Evolutionary conservation across 1,140 invertebrate species (phyloP).

Genomic region (Aphaenogaster floridana): DNA sequence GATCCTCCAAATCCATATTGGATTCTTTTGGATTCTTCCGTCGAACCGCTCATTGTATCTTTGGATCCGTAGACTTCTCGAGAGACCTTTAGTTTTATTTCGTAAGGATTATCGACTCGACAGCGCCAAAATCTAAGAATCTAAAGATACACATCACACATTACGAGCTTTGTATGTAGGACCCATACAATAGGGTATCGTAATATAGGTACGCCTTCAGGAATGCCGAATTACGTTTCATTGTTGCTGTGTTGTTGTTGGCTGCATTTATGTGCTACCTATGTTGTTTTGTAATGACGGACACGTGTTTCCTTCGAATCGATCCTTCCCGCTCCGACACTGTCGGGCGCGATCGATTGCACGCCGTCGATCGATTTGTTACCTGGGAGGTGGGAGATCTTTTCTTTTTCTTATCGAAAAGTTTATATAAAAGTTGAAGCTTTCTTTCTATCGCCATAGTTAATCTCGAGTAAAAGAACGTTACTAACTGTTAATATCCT

Average conservation of each 20-base stretch:
- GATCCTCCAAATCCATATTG: neutral
- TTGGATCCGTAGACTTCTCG: conserved; percentile 8
- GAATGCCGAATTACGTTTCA: conserved; percentile 77
- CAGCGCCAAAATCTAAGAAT: neutral
- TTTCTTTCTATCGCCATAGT: conserved; percentile 37
- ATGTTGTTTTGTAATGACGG: conserved; percentile 42
- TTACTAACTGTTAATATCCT: conserved; percentile 42
- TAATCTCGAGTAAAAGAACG: conserved; percentile 21
- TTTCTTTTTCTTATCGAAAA: conserved; percentile 22
- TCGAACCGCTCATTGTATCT: neutral
- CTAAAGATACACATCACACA: conserved; percentile 3
- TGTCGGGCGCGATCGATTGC: neutral
- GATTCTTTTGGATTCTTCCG: conserved; percentile 18
- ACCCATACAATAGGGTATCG: neutral
- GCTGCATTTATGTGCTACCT: conserved; percentile 72
- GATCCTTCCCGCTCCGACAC: neutral
- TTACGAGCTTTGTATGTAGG: neutral
- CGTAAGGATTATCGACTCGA: neutral
- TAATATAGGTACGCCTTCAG: conserved; percentile 39
- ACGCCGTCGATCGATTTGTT: conserved; percentile 12
- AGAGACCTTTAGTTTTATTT: neutral
- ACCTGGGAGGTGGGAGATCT: conserved; percentile 7
- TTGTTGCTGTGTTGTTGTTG: conserved; percentile 76
- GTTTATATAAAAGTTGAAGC: conserved; percentile 13
- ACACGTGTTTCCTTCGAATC: neutral